Percentiles rank a stretch among this genome's conserved stretches.
phyloP scores from a whole-genome alignment of 2,797 vertebrate species.

The Tokudaia muenninki region DNA sequence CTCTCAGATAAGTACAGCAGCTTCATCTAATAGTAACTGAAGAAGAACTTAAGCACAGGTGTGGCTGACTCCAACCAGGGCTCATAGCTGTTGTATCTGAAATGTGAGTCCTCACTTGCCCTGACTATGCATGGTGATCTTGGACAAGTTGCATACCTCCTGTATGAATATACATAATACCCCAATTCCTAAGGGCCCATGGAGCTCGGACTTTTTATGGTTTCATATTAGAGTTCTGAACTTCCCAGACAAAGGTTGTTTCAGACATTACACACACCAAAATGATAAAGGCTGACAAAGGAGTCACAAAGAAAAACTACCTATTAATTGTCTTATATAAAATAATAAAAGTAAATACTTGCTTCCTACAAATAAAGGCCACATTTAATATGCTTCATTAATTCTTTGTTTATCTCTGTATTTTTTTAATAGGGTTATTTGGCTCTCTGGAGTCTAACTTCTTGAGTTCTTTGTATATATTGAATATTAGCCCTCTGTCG shows the following conservation, averaged over 20 bases:
- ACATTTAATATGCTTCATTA: background rate
- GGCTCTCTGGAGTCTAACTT: too few relatives aligned
- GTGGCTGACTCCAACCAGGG: background rate
- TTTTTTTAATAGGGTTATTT: too few relatives aligned
- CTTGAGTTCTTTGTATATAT: too few relatives aligned
- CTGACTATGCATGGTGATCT: background rate
- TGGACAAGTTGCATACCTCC: background rate
- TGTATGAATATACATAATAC: background rate
- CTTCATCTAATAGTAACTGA: background rate
- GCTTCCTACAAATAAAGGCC: background rate
- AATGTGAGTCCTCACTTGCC: background rate
- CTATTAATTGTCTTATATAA: background rate
- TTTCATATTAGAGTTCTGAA: background rate
- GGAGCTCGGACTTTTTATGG: background rate
- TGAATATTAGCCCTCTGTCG: too few relatives aligned
- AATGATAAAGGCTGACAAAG: background rate
- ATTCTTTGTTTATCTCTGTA: background rate
- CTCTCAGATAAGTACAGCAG: background rate
- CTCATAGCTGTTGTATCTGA: too few relatives aligned
- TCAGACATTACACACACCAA: background rate
- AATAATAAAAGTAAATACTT: constrained; percentile 41
- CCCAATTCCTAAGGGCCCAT: background rate
- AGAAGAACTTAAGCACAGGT: background rate
- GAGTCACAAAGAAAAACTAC: background rate
- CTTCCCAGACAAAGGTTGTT: constrained; percentile 14